Evolutionary conservation across 2,888 invertebrate species (phyloP).

Genomic region (Altica lythri): DNA sequence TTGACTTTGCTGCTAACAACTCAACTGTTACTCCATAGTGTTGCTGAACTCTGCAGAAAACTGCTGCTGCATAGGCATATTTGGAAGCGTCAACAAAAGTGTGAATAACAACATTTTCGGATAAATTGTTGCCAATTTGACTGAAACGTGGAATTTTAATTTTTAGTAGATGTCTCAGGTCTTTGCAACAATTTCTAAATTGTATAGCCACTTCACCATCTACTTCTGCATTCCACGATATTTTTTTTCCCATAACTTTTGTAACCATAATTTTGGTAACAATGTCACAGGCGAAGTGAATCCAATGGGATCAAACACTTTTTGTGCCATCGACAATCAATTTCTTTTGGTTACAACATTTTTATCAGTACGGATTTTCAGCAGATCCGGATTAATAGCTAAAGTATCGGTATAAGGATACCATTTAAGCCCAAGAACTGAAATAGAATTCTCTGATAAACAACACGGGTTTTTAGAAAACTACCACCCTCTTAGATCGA

Average conservation of each 20-base stretch:
- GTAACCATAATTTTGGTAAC: slow-evolving; percentile 30
- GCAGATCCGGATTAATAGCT: slow-evolving; percentile 9
- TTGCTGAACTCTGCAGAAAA: too few species aligned
- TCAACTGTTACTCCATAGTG: too few species aligned
- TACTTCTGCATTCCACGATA: slow-evolving; percentile 24
- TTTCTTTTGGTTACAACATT: slow-evolving; percentile 16
- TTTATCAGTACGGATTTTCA: slow-evolving; percentile 1
- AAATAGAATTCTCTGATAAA: background rate
- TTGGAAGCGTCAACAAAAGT: slow-evolving; percentile 31
- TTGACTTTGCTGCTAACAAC: slow-evolving; percentile 23
- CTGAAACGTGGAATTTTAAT: background rate
- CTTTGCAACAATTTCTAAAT: background rate
- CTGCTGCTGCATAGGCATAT: slow-evolving; percentile 40
- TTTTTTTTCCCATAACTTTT: slow-evolving; percentile 17
- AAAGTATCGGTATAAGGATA: slow-evolving; percentile 15
- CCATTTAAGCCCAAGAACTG: slow-evolving; percentile 24
- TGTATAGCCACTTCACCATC: background rate
- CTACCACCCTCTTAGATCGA: slow-evolving; percentile 29
- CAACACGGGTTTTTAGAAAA: too few species aligned
- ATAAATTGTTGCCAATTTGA: background rate
- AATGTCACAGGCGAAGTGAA: slow-evolving; percentile 27
- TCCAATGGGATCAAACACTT: slow-evolving; percentile 32
- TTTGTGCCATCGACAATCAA: slow-evolving; percentile 23
- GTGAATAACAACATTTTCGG: slow-evolving; percentile 21
- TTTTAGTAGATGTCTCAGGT: background rate